Conservation (phyloP, 2,888 invertebrate species). For the Cryptus viduatorius region DNA sequence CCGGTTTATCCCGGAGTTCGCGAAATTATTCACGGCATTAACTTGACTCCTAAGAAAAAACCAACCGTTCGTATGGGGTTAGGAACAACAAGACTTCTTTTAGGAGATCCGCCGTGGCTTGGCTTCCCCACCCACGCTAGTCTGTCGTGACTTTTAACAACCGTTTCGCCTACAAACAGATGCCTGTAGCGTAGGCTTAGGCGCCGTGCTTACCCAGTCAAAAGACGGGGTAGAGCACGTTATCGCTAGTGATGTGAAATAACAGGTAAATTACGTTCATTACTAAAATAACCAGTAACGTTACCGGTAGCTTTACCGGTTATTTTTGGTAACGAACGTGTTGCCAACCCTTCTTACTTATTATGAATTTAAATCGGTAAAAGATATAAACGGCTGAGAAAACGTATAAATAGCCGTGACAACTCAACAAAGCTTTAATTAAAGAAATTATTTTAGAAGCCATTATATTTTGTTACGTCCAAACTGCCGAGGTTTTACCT, state of each 20-base stretch:
- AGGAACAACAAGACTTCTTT: neutral
- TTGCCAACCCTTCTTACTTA: neutral
- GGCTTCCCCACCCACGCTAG: conserved; percentile 56
- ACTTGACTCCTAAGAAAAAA: neutral
- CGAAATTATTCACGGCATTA: neutral
- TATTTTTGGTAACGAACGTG: conserved; percentile 13
- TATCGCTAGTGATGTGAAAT: conserved; percentile 44
- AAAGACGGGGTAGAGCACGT: conserved; percentile 50
- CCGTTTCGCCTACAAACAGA: conserved; percentile 63
- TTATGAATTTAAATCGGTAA: neutral
- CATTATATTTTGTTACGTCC: no score
- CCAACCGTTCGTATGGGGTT: conserved; percentile 41
- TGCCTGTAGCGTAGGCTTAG: conserved; percentile 61
- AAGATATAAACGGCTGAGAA: neutral
- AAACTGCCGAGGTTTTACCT: no score
- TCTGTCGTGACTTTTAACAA: conserved; percentile 63
- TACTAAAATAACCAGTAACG: neutral
- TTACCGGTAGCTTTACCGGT: neutral
- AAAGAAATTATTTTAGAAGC: no score
- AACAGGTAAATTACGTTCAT: neutral
- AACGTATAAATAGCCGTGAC: neutral
- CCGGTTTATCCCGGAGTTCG: conserved; percentile 27
- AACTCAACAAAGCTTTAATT: neutral
- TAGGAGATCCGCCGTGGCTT: conserved; percentile 4
- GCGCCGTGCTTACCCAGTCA: conserved; percentile 64